phyloP scores from a whole-genome alignment of 1,140 invertebrate genomes.

The Uloborus diversus region DNA sequence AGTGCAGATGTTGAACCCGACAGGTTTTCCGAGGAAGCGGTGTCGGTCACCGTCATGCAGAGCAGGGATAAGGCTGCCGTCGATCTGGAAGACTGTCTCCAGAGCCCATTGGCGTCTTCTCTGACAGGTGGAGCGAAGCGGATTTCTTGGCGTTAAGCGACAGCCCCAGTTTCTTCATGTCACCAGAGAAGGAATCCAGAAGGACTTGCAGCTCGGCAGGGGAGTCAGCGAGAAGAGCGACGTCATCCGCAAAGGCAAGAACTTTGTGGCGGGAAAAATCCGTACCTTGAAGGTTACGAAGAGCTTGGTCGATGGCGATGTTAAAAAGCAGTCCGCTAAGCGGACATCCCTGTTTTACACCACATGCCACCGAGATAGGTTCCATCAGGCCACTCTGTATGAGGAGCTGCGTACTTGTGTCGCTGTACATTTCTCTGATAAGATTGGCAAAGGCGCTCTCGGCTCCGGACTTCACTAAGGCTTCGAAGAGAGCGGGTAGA shows the following conservation, averaged over 20 bases:
- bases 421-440: constrained; percentile 37
- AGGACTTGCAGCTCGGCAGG: not conserved
- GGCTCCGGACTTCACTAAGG: too few species aligned
- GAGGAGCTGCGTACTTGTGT: not conserved
- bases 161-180: not conserved
- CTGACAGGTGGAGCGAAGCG: not conserved
- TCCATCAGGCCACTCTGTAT: constrained; percentile 4
- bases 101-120: not conserved
- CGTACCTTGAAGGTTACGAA: not conserved
- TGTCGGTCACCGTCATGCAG: not conserved
- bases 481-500: constrained; percentile 48
- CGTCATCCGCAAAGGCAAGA: not conserved
- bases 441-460: constrained; percentile 36
- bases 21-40: not conserved
- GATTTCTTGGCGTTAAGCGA: not conserved
- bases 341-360: constrained; percentile 63
- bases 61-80: not conserved
- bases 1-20: not conserved
- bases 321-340: constrained; percentile 63
- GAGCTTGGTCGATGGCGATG: constrained; percentile 59
- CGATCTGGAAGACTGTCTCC: not conserved
- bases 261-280: not conserved
- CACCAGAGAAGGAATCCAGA: not conserved
- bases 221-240: not conserved
- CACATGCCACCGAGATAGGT: constrained; percentile 34